Conservation (phyloP, 1,140 invertebrate species). For the Gerris buenoi region DNA sequence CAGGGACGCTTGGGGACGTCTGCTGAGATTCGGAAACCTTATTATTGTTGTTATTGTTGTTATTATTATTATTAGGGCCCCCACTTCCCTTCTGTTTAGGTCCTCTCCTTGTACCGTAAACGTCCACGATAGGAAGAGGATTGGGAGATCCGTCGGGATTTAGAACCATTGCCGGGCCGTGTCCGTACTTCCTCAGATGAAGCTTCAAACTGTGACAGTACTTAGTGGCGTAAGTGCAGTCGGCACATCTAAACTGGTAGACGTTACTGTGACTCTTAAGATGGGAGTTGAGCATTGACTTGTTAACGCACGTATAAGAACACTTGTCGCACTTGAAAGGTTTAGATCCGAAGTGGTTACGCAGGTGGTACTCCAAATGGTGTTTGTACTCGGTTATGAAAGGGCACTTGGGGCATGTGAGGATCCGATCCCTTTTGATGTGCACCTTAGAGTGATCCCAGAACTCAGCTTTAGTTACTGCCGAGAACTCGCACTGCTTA, state of each 20-base stretch:
- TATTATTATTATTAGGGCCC: constrained; percentile 5
- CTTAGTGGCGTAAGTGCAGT: constrained; percentile 95
- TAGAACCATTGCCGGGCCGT: constrained; percentile 65
- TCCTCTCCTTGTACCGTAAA: constrained; percentile 73
- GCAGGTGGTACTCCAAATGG: constrained; percentile 91
- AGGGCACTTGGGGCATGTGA: constrained; percentile 80
- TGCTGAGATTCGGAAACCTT: neutral
- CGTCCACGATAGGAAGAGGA: constrained; percentile 71
- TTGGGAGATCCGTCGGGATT: constrained; percentile 78
- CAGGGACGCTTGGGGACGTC: constrained; percentile 7
- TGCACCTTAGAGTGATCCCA: constrained; percentile 84
- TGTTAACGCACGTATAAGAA: constrained; percentile 89
- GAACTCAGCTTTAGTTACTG: constrained; percentile 76
- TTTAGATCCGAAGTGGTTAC: constrained; percentile 90
- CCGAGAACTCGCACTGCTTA: constrained; percentile 76
- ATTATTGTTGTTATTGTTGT: neutral
- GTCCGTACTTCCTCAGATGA: constrained; percentile 88
- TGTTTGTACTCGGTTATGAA: constrained; percentile 99
- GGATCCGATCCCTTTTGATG: constrained; percentile 81
- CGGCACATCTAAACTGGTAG: constrained; percentile 87
- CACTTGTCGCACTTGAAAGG: constrained; percentile 92
- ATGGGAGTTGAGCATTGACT: constrained; percentile 98
- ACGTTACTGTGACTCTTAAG: constrained; percentile 94
- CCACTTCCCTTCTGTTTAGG: constrained; percentile 49
- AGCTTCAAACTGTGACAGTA: constrained; percentile 95